These are phyloP conservation scores for Lycodopsis pacificus DNA, from an alignment of 2,797 vertebrate species.

Conservation along the genomic window DNA sequence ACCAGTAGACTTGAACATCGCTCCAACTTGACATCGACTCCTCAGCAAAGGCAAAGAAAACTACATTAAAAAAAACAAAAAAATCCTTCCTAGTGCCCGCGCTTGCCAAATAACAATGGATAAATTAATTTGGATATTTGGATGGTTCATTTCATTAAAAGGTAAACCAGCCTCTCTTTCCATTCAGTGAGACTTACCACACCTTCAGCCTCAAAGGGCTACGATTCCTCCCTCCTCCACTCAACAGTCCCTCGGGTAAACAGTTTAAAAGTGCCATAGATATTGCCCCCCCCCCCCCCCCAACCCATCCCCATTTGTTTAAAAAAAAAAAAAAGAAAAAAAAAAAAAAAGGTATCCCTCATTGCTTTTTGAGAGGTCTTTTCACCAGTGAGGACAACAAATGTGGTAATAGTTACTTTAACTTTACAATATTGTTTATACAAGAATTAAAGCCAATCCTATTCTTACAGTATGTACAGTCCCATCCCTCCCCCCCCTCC, in stretches of 20 bases:
- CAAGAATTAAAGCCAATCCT: slow-evolving; percentile 83
- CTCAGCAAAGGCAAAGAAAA: slow-evolving; percentile 77
- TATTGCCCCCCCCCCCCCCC: slow-evolving; percentile 44
- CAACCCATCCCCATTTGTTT: slow-evolving; percentile 44
- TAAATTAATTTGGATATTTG: slow-evolving; percentile 70
- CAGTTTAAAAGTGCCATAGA: slow-evolving; percentile 83
- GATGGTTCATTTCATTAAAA: slow-evolving; percentile 69
- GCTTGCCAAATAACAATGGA: slow-evolving; percentile 60
- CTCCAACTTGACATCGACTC: slow-evolving; percentile 75
- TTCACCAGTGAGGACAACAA: slow-evolving; percentile 77
- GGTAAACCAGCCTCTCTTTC: slow-evolving; percentile 58
- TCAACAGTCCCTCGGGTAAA: slow-evolving; percentile 69
- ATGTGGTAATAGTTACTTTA: slow-evolving; percentile 84
- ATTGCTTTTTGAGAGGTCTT: slow-evolving; percentile 74
- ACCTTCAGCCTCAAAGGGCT: slow-evolving; percentile 31
- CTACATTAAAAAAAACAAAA: slow-evolving; percentile 53
- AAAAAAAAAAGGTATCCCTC: slow-evolving; percentile 59
- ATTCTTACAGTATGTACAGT: slow-evolving; percentile 88
- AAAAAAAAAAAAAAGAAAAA: slow-evolving; percentile 19
- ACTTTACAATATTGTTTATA: slow-evolving; percentile 88
- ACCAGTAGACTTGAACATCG: slow-evolving; percentile 60
- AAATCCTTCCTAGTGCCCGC: slow-evolving; percentile 66
- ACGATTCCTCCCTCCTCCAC: slow-evolving; percentile 52
- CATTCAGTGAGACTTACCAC: slow-evolving; percentile 46
- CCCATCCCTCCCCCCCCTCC: slow-evolving; percentile 47